These are phyloP conservation scores for Coelogynopora nodosa DNA, from an alignment of 2,888 invertebrate species.

Conservation along the genomic window DNA sequence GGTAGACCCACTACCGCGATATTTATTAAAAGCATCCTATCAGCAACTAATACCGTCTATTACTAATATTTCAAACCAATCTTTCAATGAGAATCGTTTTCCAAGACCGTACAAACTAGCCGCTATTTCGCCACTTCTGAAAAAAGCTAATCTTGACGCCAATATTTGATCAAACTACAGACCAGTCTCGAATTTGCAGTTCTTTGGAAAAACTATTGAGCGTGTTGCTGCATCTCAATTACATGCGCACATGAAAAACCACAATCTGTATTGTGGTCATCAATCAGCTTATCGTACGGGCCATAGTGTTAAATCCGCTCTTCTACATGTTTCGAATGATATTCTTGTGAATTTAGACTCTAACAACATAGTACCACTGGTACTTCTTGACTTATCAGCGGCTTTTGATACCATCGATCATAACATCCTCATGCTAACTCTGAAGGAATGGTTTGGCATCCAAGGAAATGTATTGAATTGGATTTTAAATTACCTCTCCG, in stretches of 20 bases:
- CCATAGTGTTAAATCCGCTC: not conserved
- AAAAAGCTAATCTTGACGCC: not conserved
- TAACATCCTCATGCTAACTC: not conserved
- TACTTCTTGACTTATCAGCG: not conserved
- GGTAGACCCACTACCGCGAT: conserved; percentile 6
- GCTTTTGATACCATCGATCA: not conserved
- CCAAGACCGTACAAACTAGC: conserved; percentile 9
- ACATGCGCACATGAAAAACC: conserved; percentile 6
- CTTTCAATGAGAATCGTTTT: not conserved
- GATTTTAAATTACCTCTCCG: not conserved
- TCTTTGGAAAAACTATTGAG: conserved; percentile 9
- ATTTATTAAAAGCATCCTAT: not conserved
- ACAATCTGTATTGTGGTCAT: not conserved
- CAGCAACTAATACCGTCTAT: not conserved
- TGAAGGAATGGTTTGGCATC: not conserved
- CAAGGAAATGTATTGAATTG: not conserved
- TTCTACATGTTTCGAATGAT: not conserved
- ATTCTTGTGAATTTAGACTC: not conserved
- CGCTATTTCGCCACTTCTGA: conserved; percentile 7
- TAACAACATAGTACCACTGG: not conserved
- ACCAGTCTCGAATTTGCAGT: not conserved
- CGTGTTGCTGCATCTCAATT: conserved; percentile 22
- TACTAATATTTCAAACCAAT: conserved; percentile 10
- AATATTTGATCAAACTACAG: conserved; percentile 3
- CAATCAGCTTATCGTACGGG: not conserved